These are phyloP conservation scores for Paguma larvata DNA, from an alignment of 2,797 vertebrate species.

Conservation along the genomic window DNA sequence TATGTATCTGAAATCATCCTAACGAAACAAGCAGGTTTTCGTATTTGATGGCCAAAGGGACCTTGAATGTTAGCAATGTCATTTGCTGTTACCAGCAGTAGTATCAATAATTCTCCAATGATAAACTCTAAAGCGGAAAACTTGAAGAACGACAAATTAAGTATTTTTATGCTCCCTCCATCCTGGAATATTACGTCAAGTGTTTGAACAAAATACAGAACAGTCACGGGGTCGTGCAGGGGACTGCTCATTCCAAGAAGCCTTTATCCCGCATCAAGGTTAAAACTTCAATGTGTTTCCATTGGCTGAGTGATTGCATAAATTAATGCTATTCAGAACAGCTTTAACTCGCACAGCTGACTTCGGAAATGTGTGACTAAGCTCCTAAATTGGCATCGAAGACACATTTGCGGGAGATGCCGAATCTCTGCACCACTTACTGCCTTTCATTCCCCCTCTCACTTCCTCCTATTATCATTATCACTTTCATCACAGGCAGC, in stretches of 20 bases:
- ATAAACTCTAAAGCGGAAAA: background rate
- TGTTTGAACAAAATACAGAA: background rate
- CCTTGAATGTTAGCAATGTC: background rate
- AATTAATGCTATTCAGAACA: constrained; percentile 11
- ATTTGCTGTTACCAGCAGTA: background rate
- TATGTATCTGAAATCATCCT: background rate
- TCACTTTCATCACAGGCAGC: constrained; percentile 18
- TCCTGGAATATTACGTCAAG: background rate
- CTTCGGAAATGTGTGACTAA: constrained; percentile 56
- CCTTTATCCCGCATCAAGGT: background rate
- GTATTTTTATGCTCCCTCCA: background rate
- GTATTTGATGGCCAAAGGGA: background rate
- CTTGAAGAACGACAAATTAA: background rate
- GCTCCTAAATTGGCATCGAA: background rate
- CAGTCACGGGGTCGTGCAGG: rapidly evolving
- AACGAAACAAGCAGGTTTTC: background rate
- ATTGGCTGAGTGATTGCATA: constrained; percentile 1
- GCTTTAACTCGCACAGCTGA: constrained; percentile 75
- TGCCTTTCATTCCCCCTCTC: constrained; percentile 18
- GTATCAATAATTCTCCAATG: background rate
- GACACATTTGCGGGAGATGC: background rate
- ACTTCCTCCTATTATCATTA: background rate
- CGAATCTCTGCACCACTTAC: background rate
- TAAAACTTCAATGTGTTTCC: background rate
- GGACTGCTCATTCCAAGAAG: background rate